Conservation (phyloP, 2,113 vertebrate species). For the Tinamus guttatus region DNA sequence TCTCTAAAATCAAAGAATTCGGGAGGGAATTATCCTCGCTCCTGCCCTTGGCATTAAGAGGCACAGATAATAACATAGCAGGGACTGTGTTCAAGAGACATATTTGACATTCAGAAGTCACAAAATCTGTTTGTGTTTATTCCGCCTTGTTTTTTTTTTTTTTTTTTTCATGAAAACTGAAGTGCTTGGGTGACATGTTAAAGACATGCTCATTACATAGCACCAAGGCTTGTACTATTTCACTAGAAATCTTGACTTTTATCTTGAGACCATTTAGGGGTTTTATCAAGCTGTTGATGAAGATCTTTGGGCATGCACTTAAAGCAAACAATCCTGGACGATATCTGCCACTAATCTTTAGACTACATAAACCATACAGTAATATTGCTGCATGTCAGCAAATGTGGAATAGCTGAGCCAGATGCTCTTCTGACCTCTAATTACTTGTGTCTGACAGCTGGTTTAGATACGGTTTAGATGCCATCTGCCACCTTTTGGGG, state of each 20-base stretch:
- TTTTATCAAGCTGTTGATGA: neutral
- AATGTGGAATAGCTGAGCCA: neutral
- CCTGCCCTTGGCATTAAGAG: neutral
- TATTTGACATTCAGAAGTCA: neutral
- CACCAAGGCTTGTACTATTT: neutral
- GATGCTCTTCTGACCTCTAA: neutral
- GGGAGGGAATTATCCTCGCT: rapidly evolving
- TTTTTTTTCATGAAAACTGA: neutral
- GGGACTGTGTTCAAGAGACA: neutral
- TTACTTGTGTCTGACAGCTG: neutral
- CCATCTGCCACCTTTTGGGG: neutral
- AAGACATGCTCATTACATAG: neutral
- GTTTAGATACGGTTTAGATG: neutral
- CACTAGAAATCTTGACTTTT: neutral
- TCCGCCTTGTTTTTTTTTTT: neutral
- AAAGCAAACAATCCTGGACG: neutral
- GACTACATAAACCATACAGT: neutral
- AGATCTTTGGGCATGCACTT: neutral
- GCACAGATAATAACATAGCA: neutral
- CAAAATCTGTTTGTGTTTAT: neutral
- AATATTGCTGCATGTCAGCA: neutral
- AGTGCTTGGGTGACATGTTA: neutral
- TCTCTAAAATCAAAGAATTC: neutral
- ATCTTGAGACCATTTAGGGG: neutral
- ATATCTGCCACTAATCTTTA: neutral